Evolutionary conservation across 2,113 vertebrate genomes (phyloP).

Genomic region (Urocitellus parryii): DNA sequence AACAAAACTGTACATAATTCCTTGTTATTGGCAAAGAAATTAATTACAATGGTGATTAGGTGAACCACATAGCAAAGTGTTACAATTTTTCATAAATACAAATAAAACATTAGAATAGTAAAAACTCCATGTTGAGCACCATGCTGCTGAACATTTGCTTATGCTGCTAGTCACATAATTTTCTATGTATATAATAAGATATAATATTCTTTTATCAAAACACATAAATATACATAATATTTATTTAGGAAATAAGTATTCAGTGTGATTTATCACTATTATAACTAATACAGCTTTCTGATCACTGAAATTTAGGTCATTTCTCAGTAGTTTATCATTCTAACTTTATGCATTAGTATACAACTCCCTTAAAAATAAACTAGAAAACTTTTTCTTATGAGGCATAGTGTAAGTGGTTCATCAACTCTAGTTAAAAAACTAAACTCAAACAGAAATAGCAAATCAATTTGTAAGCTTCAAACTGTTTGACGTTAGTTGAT

Average conservation of each 20-base stretch:
- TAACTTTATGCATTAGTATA: slow-evolving; percentile 19
- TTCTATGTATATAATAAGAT: neutral
- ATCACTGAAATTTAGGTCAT: slow-evolving; percentile 40
- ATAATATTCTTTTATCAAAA: slow-evolving; percentile 48
- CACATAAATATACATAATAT: neutral
- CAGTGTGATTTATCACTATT: slow-evolving; percentile 52
- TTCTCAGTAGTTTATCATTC: slow-evolving; percentile 56
- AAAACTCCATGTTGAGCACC: neutral
- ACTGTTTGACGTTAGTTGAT: neutral
- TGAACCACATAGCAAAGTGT: slow-evolving; percentile 29
- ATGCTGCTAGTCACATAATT: neutral
- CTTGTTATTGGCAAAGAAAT: slow-evolving; percentile 9
- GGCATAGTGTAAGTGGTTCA: neutral
- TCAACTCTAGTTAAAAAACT: slow-evolving; percentile 1
- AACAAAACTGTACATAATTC: neutral
- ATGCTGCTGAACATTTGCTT: neutral
- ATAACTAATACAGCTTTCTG: neutral
- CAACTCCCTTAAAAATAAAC: neutral
- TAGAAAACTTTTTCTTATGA: neutral
- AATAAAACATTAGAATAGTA: slow-evolving; percentile 57
- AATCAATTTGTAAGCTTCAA: neutral
- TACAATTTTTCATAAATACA: neutral
- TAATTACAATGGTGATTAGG: slow-evolving; percentile 26
- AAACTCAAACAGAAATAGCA: slow-evolving; percentile 29
- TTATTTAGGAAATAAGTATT: slow-evolving; percentile 18